A percentile compares a stretch with the other conserved stretches of the same genome.
Conservation (phyloP, 2,797 vertebrate genomes). For the Sebastes trivittatus region DNA sequence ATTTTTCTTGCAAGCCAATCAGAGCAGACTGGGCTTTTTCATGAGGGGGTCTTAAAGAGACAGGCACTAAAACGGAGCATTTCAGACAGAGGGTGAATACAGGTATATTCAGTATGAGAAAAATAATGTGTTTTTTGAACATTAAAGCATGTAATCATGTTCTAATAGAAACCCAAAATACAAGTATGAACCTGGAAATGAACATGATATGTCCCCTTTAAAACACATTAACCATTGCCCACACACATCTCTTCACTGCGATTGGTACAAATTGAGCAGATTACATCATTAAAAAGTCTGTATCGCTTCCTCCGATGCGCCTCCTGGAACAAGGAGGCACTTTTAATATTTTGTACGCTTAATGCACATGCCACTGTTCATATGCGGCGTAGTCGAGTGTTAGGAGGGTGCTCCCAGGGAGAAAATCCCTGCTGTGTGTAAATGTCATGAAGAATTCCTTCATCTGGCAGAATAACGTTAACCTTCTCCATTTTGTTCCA, state of each 20-base stretch:
- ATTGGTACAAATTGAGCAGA: neutral
- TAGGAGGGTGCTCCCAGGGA: conserved; percentile 67
- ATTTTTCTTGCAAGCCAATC: too few relatives aligned
- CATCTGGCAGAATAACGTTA: conserved; percentile 78
- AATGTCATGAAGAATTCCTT: conserved; percentile 83
- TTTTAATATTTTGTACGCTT: conserved; percentile 68
- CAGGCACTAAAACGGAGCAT: too few relatives aligned
- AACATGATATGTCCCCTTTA: neutral
- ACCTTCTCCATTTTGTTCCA: conserved; percentile 84
- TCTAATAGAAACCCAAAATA: too few relatives aligned
- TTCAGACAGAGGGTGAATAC: too few relatives aligned
- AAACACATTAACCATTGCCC: fast-evolving
- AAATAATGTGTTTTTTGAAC: too few relatives aligned
- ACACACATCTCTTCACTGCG: neutral
- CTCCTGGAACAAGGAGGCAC: conserved; percentile 29
- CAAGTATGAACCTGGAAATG: too few relatives aligned
- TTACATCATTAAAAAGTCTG: conserved; percentile 2
- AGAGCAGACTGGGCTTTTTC: too few relatives aligned
- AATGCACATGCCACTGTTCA: conserved; percentile 61
- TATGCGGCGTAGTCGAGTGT: conserved; percentile 45
- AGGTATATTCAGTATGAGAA: too few relatives aligned
- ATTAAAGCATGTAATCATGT: too few relatives aligned
- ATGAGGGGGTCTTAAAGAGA: too few relatives aligned
- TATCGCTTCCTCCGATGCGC: neutral
- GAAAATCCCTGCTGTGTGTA: conserved; percentile 73